Evolutionary conservation across 2,888 invertebrate species (phyloP).

Genomic region (Drosophila putrida): DNA sequence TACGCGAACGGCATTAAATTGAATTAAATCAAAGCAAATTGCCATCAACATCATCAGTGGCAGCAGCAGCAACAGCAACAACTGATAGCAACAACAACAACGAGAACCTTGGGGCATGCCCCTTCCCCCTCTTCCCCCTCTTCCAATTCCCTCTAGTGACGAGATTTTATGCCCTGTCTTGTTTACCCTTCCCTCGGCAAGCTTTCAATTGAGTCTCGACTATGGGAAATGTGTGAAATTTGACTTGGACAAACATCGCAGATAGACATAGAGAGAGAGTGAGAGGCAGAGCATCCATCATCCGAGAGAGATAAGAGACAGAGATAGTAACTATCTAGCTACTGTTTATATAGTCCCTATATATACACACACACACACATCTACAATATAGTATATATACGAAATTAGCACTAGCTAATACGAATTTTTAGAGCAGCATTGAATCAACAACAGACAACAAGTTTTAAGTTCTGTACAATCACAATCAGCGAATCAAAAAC

Average conservation of each 20-base stretch:
- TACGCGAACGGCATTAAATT: slow-evolving; percentile 63
- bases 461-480: not conserved
- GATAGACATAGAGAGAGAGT: not conserved
- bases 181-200: slow-evolving; percentile 36
- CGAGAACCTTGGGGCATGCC: slow-evolving; percentile 34
- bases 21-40: slow-evolving; percentile 81
- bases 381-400: not conserved
- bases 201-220: slow-evolving; percentile 38
- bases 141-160: not conserved
- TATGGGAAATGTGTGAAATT: slow-evolving; percentile 51
- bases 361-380: no score
- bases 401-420: slow-evolving; percentile 45
- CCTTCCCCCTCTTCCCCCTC: not conserved
- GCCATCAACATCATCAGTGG: slow-evolving; percentile 50
- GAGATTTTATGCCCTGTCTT: slow-evolving; percentile 13
- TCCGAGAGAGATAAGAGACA: not conserved
- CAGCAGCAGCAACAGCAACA: slow-evolving; percentile 34
- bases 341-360: slow-evolving; percentile 11
- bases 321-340: slow-evolving; percentile 15
- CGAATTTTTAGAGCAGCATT: slow-evolving; percentile 21
- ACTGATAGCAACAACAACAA: slow-evolving; percentile 17
- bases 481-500: slow-evolving; percentile 20
- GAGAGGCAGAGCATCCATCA: not conserved
- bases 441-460: slow-evolving; percentile 12
- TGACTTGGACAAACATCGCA: slow-evolving; percentile 17